phyloP scores from a whole-genome alignment of 1,140 invertebrate genomes.

The Atopsyche davidsoni region DNA sequence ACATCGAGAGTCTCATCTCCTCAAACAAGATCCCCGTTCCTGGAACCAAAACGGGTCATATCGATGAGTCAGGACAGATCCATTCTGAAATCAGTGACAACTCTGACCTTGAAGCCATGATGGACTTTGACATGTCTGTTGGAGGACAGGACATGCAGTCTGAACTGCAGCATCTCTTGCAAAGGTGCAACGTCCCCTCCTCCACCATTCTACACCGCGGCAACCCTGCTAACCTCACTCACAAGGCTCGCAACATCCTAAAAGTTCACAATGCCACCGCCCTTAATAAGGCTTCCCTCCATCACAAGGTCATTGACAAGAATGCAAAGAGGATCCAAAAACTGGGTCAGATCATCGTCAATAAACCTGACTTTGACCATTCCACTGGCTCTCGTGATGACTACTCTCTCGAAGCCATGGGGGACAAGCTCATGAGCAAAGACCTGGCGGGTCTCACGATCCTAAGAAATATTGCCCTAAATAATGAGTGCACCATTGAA shows the following conservation, averaged over 20 bases:
- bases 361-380: conserved; percentile 40
- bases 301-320: conserved; percentile 42
- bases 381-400: conserved; percentile 30
- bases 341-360: conserved; percentile 40
- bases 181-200: conserved; percentile 45
- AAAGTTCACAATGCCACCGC: conserved; percentile 39
- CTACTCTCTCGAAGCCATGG: conserved; percentile 33
- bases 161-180: conserved; percentile 41
- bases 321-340: conserved; percentile 45
- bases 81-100: conserved; percentile 35
- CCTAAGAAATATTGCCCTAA: conserved; percentile 41
- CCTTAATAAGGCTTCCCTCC: conserved; percentile 38
- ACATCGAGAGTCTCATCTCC: conserved; percentile 47
- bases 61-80: conserved; percentile 8
- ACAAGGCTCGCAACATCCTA: conserved; percentile 40
- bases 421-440: conserved; percentile 14
- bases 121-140: conserved; percentile 35
- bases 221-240: conserved; percentile 34
- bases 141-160: conserved; percentile 40
- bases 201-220: conserved; percentile 41
- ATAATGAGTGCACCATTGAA: conserved; percentile 47
- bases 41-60: conserved; percentile 26
- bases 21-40: conserved; percentile 47
- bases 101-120: conserved; percentile 35
- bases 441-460: conserved; percentile 28